Conservation (phyloP, 1,140 invertebrate genomes). For the Achatina immaculata region DNA sequence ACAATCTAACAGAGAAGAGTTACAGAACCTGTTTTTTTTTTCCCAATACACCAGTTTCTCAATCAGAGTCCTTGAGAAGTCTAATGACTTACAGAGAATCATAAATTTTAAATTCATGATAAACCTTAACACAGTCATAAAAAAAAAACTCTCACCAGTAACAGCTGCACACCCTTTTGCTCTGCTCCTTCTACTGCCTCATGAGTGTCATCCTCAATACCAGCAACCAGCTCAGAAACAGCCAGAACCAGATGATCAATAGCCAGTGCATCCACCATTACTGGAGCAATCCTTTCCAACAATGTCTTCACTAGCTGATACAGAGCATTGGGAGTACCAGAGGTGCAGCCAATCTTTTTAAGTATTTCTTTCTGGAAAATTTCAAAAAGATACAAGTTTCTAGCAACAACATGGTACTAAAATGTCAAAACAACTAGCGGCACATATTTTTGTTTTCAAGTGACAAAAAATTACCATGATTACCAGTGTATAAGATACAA, state of each 20-base stretch:
- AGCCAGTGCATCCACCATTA: conserved; percentile 93
- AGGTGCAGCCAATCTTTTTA: conserved; percentile 92
- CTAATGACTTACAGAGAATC: too few species aligned
- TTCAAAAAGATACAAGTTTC: conserved; percentile 1
- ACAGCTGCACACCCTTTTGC: conserved; percentile 65
- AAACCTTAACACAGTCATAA: too few species aligned
- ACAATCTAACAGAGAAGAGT: too few species aligned
- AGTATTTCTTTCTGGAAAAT: conserved; percentile 79
- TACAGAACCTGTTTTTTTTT: too few species aligned
- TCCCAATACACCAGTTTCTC: too few species aligned
- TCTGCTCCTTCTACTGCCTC: conserved; percentile 58
- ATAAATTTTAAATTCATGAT: too few species aligned
- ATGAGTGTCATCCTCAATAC: conserved; percentile 47
- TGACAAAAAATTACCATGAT: too few species aligned
- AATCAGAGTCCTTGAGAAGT: too few species aligned
- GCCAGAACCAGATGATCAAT: conserved; percentile 68
- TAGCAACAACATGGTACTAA: not conserved
- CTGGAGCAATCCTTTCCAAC: conserved; percentile 91
- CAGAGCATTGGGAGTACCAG: conserved; percentile 93
- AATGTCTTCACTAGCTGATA: conserved; percentile 96
- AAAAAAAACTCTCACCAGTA: conserved; percentile 76
- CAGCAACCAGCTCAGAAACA: conserved; percentile 65
- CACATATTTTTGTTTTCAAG: too few species aligned
- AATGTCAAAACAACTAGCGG: too few species aligned
- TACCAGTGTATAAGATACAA: too few species aligned